A percentile compares a stretch with the other conserved stretches of the same genome.
Conservation (phyloP, 2,888 invertebrate genomes). For the Psylliodes chrysocephalus region DNA sequence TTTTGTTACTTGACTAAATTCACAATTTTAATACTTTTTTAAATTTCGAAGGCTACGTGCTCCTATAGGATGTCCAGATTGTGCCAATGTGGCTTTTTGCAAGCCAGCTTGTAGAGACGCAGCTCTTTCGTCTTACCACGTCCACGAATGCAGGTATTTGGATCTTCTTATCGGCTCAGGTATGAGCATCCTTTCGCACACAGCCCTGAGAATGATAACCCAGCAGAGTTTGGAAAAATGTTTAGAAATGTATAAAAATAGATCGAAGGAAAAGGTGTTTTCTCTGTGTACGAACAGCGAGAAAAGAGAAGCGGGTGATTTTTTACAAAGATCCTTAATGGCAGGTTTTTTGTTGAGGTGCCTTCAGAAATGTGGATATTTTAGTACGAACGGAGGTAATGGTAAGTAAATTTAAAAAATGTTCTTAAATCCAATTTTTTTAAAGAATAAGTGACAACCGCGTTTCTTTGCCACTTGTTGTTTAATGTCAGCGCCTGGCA, state of each 20-base stretch:
- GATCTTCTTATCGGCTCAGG: slow-evolving; percentile 80
- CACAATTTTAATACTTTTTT: too few species aligned
- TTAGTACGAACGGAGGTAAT: slow-evolving; percentile 58
- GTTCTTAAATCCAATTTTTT: too few species aligned
- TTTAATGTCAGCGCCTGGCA: too few species aligned
- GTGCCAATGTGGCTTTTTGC: slow-evolving; percentile 84
- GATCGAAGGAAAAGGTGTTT: slow-evolving; percentile 66
- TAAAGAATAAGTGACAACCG: too few species aligned
- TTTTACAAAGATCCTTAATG: slow-evolving; percentile 81
- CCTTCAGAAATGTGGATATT: slow-evolving; percentile 75
- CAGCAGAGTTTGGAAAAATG: slow-evolving; percentile 70
- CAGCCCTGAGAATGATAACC: slow-evolving; percentile 82
- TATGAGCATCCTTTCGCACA: slow-evolving; percentile 82
- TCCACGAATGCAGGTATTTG: slow-evolving; percentile 78
- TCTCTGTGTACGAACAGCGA: slow-evolving; percentile 75
- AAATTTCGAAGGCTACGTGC: slow-evolving; percentile 68
- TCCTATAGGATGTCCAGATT: slow-evolving; percentile 77
- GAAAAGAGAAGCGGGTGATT: slow-evolving; percentile 73
- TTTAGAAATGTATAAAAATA: slow-evolving; percentile 66
- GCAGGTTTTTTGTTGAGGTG: slow-evolving; percentile 78
- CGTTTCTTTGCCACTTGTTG: too few species aligned
- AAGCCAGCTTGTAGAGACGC: slow-evolving; percentile 71
- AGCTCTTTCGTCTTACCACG: slow-evolving; percentile 76
- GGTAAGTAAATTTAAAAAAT: slow-evolving; percentile 47
- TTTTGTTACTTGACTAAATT: too few species aligned